A percentile compares a stretch with the other conserved stretches of the same genome.
Conservation (phyloP, 2,888 invertebrate genomes). For the Steinernema hermaphroditum region DNA sequence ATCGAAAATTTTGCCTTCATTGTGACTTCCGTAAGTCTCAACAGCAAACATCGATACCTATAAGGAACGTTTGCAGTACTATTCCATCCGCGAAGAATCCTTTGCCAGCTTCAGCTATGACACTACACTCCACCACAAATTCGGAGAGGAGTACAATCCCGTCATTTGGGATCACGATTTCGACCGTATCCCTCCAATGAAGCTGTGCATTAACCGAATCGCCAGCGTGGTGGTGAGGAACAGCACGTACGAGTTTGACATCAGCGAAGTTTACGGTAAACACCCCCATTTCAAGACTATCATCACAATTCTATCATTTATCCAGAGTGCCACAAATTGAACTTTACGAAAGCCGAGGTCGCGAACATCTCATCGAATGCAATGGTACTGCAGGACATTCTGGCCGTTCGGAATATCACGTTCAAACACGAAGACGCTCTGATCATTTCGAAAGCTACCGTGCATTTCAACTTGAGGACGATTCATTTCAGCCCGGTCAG, state of each 20-base stretch:
- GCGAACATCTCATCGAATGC: conserved; percentile 46
- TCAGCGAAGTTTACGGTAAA: conserved; percentile 49
- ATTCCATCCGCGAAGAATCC: conserved; percentile 51
- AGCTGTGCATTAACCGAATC: conserved; percentile 49
- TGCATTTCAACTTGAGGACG: conserved; percentile 59
- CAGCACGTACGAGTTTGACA: conserved; percentile 59
- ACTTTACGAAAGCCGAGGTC: conserved; percentile 58
- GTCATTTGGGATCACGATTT: conserved; percentile 20
- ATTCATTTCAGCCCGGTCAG: conserved; percentile 51
- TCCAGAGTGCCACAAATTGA: conserved; percentile 58
- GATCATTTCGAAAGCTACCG: conserved; percentile 57
- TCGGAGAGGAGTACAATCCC: conserved; percentile 4
- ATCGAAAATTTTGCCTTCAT: conserved; percentile 52
- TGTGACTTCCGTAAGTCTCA: conserved; percentile 47
- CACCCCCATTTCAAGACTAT: too few species aligned
- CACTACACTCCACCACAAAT: conserved; percentile 25
- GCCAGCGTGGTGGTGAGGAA: conserved; percentile 54
- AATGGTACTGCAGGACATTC: conserved; percentile 45
- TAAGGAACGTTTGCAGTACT: conserved; percentile 48
- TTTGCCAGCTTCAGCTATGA: conserved; percentile 59
- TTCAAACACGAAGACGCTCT: conserved; percentile 64
- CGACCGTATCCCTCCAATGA: conserved; percentile 25
- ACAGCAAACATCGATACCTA: background rate
- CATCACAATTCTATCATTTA: too few species aligned
- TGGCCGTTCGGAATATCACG: conserved; percentile 53